These are phyloP conservation scores for Corythaeola cristata DNA, from an alignment of 2,113 vertebrate species.

Conservation along the genomic window DNA sequence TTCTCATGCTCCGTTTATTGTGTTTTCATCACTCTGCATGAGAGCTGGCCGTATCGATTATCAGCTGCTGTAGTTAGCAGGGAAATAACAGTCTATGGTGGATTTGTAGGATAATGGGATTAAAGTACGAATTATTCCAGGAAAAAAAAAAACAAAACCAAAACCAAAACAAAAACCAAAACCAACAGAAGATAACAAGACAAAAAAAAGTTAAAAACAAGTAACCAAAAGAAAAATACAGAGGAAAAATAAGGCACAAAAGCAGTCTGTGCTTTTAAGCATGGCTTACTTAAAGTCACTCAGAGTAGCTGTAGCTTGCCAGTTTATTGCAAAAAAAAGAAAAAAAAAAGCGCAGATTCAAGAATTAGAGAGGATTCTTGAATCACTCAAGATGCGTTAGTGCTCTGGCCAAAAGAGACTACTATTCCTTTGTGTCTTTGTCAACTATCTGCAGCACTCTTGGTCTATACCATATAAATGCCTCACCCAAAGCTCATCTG, in stretches of 20 bases:
- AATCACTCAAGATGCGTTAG: background rate
- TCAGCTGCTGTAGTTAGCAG: background rate
- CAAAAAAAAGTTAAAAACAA: background rate
- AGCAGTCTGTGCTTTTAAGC: no score
- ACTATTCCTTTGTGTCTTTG: background rate
- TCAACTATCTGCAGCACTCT: background rate
- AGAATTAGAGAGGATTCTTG: background rate
- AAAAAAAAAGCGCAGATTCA: background rate
- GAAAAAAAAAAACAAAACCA: fast-evolving
- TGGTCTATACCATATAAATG: background rate
- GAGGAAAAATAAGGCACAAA: background rate
- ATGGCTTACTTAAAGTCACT: background rate
- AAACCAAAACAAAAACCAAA: no score
- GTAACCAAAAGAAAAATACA: background rate
- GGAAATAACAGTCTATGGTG: background rate
- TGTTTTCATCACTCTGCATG: background rate
- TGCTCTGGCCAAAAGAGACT: background rate
- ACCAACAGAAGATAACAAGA: no score
- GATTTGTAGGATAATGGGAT: background rate
- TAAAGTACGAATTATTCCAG: background rate
- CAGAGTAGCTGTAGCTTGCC: background rate
- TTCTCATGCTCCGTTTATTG: background rate
- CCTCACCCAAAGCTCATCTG: background rate
- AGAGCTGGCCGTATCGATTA: background rate
- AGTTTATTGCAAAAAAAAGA: background rate